Conservation (phyloP, 2,797 vertebrate species). For the Phrynocephalus vlangalii region DNA sequence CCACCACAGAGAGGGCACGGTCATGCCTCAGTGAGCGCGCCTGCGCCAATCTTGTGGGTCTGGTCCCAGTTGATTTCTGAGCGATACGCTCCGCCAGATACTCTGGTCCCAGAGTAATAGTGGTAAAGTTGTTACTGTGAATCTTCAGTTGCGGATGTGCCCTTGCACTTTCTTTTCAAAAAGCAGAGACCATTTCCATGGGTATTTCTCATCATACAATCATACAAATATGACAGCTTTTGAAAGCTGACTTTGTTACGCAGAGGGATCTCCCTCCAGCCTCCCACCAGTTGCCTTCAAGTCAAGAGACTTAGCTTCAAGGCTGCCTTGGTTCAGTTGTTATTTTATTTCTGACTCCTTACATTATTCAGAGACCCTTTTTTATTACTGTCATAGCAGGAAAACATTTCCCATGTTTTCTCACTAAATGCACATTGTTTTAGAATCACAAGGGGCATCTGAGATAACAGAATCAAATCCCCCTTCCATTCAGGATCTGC, state of each 20-base stretch:
- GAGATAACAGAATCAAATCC: not conserved
- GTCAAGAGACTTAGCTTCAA: not conserved
- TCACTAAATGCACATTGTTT: slow-evolving; percentile 8
- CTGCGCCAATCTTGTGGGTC: too few species aligned
- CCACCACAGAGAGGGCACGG: too few species aligned
- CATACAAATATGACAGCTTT: slow-evolving; percentile 17
- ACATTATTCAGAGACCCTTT: not conserved
- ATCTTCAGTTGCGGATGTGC: not conserved
- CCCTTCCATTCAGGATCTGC: not conserved
- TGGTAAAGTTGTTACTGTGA: not conserved
- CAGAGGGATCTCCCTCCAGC: not conserved
- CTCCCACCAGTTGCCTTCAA: not conserved
- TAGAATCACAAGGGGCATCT: not conserved
- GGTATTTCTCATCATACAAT: not conserved
- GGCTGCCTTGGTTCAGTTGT: not conserved
- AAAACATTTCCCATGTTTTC: not conserved
- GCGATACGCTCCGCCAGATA: too few species aligned
- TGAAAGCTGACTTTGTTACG: not conserved
- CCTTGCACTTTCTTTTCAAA: slow-evolving; percentile 19
- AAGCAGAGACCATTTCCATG: not conserved
- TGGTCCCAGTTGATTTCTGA: too few species aligned
- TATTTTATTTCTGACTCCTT: slow-evolving; percentile 2
- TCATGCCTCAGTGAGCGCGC: too few species aligned
- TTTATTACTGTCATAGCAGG: not conserved
- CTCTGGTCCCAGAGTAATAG: too few species aligned